A percentile compares a stretch with the other conserved stretches of the same genome.
Conservation (phyloP, 2,113 vertebrate species). For the Ailuropoda melanoleuca region DNA sequence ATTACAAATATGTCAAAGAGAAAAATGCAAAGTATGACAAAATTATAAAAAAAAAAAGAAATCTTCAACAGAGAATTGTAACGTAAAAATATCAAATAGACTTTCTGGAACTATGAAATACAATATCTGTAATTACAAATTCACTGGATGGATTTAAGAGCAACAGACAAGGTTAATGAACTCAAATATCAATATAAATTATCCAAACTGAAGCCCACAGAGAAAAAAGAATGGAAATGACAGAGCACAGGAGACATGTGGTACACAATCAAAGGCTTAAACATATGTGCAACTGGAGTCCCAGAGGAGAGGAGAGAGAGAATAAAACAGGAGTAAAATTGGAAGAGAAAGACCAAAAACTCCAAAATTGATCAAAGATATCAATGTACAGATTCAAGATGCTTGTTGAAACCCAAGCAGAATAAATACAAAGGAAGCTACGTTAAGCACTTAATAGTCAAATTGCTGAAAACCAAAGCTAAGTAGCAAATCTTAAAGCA, state of each 20-base stretch:
- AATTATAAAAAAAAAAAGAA: constrained; percentile 1
- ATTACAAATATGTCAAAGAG: not conserved
- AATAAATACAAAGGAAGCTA: not conserved
- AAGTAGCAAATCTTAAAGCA: not conserved
- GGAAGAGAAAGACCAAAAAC: not conserved
- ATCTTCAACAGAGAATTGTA: not conserved
- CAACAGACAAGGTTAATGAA: not conserved
- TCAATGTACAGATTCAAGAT: not conserved
- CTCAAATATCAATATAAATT: not conserved
- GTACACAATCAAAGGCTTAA: not conserved
- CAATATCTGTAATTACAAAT: not conserved
- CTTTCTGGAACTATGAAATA: not conserved
- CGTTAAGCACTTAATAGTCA: not conserved
- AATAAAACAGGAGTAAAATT: not conserved
- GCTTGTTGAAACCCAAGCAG: not conserved
- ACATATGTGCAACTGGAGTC: not conserved
- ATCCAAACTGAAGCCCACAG: not conserved
- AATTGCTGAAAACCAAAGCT: not conserved
- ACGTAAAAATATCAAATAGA: not conserved
- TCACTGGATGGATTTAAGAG: not conserved
- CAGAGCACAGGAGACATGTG: not conserved
- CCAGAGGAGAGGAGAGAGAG: not conserved
- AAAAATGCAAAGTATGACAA: not conserved
- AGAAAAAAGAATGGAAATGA: not conserved
- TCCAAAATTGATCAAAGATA: not conserved